phyloP scores from a whole-genome alignment of 2,113 vertebrate genomes.

The Aegypius monachus region DNA sequence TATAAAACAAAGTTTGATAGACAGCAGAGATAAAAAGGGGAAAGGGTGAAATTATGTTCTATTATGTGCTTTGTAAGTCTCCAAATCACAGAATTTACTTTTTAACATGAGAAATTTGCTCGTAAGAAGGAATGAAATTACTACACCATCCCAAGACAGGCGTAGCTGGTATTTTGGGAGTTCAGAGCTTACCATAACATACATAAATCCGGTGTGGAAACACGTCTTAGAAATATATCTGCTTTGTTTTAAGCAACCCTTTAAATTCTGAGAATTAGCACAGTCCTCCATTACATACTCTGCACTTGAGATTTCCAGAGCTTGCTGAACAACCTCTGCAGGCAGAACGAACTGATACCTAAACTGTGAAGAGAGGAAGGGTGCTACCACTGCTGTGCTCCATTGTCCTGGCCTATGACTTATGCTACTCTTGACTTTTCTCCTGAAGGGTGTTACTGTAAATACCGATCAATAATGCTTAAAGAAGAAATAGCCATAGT shows the following conservation, averaged over 20 bases:
- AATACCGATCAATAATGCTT: neutral
- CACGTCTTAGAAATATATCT: neutral
- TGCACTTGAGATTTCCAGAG: neutral
- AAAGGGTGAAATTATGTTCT: neutral
- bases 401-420: neutral
- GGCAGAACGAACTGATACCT: neutral
- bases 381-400: neutral
- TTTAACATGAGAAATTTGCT: neutral
- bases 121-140: neutral
- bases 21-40: neutral
- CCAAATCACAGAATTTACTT: neutral
- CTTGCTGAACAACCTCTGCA: neutral
- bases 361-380: neutral
- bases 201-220: neutral
- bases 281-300: neutral
- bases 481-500: neutral
- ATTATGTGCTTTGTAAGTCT: neutral
- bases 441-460: neutral
- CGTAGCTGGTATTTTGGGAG: neutral
- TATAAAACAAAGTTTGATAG: neutral
- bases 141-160: neutral
- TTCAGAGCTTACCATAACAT: neutral
- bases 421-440: neutral
- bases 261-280: neutral
- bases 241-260: neutral